Conservation (phyloP, 2,113 vertebrate genomes). For the Carassius carassius region DNA sequence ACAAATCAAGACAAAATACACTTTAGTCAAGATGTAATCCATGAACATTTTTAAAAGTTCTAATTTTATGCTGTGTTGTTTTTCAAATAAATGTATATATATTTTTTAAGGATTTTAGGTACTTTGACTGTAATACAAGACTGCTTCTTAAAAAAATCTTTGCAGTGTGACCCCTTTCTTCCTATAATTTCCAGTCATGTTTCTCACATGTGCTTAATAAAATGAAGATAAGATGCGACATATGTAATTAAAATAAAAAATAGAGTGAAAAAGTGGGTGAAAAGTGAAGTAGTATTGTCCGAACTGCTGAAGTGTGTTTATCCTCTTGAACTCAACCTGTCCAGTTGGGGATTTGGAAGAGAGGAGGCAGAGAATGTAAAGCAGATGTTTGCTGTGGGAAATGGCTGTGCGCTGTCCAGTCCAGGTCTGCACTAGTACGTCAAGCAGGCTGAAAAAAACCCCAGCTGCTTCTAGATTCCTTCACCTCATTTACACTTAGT, state of each 20-base stretch:
- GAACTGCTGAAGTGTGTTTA: constrained; percentile 37
- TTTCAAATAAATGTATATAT: no score
- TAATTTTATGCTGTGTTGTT: no score
- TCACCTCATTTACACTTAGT: constrained; percentile 62
- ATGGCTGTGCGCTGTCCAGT: constrained; percentile 55
- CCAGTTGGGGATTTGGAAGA: constrained; percentile 56
- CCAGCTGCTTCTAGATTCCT: constrained; percentile 63
- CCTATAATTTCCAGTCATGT: background rate
- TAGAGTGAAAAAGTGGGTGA: background rate
- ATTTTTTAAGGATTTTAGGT: no score
- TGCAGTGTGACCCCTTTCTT: background rate
- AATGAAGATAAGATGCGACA: background rate
- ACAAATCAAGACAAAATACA: no score
- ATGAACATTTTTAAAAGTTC: no score
- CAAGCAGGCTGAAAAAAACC: constrained; percentile 63
- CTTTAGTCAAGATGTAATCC: no score
- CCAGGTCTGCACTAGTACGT: constrained; percentile 55
- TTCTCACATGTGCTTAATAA: background rate
- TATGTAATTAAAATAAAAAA: background rate
- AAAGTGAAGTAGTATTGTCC: constrained; percentile 24
- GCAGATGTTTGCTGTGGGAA: constrained; percentile 62
- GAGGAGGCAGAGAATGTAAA: constrained; percentile 56
- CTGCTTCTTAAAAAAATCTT: no score
- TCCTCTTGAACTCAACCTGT: constrained; percentile 50
- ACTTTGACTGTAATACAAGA: no score